Conservation (phyloP, 1,140 invertebrate species). For the Anoplophora glabripennis region DNA sequence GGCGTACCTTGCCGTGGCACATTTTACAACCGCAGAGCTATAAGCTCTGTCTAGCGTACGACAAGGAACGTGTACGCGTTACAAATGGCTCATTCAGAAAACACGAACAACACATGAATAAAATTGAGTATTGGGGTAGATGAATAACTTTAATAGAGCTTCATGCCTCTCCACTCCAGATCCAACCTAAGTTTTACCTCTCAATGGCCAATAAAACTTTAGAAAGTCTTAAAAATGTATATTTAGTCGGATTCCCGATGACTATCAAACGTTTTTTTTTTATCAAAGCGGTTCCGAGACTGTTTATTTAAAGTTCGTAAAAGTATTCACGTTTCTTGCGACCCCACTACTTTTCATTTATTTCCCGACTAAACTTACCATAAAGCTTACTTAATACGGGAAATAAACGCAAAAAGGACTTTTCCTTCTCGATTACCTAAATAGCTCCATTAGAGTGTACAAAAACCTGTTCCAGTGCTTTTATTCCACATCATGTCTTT, state of each 20-base stretch:
- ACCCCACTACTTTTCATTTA: no score
- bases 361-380: no score
- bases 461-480: no score
- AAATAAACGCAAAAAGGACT: no score
- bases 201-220: constrained; percentile 15
- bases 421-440: no score
- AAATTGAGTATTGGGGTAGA: constrained; percentile 38
- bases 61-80: constrained; percentile 45
- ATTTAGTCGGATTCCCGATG: constrained; percentile 10
- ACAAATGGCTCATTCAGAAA: constrained; percentile 50
- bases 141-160: constrained; percentile 29
- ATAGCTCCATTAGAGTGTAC: no score
- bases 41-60: constrained; percentile 42
- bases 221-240: constrained; percentile 16
- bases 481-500: no score
- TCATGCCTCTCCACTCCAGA: constrained; percentile 15
- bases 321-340: no score
- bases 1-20: constrained; percentile 35
- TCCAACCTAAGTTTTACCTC: constrained; percentile 1
- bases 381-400: no score
- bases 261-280: constrained; percentile 15
- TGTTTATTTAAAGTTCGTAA: no score
- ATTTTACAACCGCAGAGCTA: constrained; percentile 46
- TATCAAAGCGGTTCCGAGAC: no score
- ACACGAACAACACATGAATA: constrained; percentile 52